These are phyloP conservation scores for Crocodylus rhombifer DNA, from an alignment of 2,797 vertebrate genomes.

Conservation along the genomic window DNA sequence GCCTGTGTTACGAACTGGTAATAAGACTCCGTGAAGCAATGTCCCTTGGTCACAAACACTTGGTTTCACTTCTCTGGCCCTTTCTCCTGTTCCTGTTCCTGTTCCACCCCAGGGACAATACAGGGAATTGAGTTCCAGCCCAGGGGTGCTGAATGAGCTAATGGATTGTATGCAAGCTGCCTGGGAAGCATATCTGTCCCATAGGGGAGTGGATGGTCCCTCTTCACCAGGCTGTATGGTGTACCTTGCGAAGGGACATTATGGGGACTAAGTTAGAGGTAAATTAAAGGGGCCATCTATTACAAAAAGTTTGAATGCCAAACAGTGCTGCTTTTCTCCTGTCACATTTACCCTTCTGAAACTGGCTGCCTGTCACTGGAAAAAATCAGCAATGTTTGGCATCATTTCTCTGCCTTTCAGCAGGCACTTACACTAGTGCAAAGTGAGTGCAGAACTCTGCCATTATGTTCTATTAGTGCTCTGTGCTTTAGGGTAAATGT, in stretches of 20 bases:
- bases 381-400: no score
- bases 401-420: no score
- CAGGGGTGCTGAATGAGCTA: background rate
- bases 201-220: accelerated
- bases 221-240: background rate
- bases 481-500: no score
- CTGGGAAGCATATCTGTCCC: background rate
- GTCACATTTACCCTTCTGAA: no score
- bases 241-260: background rate
- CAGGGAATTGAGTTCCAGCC: no score
- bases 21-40: background rate
- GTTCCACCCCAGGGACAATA: accelerated
- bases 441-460: no score
- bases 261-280: background rate
- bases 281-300: no score
- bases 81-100: background rate
- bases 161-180: background rate
- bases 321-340: no score
- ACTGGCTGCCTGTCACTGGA: no score
- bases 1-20: background rate
- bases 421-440: no score
- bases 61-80: background rate
- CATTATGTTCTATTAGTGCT: no score
- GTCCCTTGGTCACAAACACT: accelerated
- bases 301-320: no score